A percentile compares a stretch with the other conserved stretches of the same genome.
These are phyloP conservation scores for Lumbricus terrestris DNA, from an alignment of 2,888 invertebrate species.

Conservation along the genomic window DNA sequence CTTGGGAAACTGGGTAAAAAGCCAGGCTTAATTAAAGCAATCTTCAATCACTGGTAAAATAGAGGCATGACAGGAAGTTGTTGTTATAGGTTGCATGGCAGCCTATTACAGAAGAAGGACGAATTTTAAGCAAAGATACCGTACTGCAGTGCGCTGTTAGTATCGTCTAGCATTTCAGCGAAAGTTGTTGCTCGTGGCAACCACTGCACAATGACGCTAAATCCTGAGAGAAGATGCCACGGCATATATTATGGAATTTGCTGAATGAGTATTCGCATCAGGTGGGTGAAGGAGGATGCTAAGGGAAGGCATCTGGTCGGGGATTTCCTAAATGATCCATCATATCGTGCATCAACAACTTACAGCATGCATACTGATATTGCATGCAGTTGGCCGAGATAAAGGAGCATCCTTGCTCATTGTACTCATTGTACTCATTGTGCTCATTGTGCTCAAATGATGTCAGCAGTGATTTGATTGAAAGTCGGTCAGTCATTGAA, in stretches of 20 bases:
- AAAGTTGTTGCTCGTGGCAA: background rate
- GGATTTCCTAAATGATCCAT: background rate
- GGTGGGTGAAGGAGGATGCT: background rate
- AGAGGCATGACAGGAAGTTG: background rate
- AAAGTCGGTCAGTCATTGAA: background rate
- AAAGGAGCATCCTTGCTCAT: background rate
- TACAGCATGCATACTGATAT: background rate
- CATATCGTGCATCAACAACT: background rate
- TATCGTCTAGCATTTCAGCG: background rate
- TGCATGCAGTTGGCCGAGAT: background rate
- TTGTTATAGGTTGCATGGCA: background rate
- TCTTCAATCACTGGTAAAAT: background rate
- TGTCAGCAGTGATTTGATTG: background rate
- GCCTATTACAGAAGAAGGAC: background rate
- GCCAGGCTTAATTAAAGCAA: background rate
- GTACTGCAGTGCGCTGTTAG: background rate
- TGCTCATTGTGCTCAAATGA: too few relatives aligned
- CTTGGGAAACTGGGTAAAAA: background rate
- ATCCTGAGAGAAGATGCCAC: background rate
- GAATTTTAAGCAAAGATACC: background rate
- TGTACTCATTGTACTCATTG: too few relatives aligned
- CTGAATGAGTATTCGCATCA: conserved; percentile 3
- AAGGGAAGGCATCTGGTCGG: background rate
- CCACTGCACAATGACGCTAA: background rate
- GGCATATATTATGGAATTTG: background rate